These are phyloP conservation scores for Amphiprion ocellaris DNA, from an alignment of 2,113 vertebrate genomes.

Conservation along the genomic window DNA sequence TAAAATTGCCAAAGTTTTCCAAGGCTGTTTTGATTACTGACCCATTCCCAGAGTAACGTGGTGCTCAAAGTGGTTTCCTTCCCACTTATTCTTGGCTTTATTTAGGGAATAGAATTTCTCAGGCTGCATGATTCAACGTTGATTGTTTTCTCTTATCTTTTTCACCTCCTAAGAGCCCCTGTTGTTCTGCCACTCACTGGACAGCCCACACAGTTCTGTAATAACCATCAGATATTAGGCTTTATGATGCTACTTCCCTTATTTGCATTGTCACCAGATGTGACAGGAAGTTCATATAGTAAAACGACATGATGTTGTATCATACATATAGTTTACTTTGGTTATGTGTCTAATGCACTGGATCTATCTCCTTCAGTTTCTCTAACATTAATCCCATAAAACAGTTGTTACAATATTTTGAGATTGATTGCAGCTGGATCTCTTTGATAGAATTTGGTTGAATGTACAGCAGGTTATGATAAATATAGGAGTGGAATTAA, in stretches of 20 bases:
- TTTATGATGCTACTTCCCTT: not conserved
- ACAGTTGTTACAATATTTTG: too few relatives aligned
- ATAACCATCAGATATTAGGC: not conserved
- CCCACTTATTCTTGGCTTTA: not conserved
- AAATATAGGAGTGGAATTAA: too few relatives aligned
- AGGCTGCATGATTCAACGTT: not conserved
- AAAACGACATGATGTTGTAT: not conserved
- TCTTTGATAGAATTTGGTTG: too few relatives aligned
- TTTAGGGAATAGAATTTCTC: not conserved
- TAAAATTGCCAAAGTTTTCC: not conserved
- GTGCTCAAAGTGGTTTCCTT: not conserved
- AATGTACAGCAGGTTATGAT: too few relatives aligned
- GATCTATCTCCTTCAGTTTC: not conserved
- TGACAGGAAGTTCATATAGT: not conserved
- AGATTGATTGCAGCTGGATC: too few relatives aligned
- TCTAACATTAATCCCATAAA: not conserved
- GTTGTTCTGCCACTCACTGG: not conserved
- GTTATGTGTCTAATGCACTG: not conserved
- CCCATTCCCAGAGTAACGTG: not conserved
- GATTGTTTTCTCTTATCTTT: not conserved
- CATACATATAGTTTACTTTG: not conserved
- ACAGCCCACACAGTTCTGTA: not conserved
- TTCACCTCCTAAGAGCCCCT: not conserved
- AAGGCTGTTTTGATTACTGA: not conserved
- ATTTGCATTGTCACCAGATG: slow-evolving; percentile 3